A percentile compares a stretch with the other conserved stretches of the same genome.
phyloP scores from a whole-genome alignment of 2,888 invertebrate species.

The Mythimna loreyi region DNA sequence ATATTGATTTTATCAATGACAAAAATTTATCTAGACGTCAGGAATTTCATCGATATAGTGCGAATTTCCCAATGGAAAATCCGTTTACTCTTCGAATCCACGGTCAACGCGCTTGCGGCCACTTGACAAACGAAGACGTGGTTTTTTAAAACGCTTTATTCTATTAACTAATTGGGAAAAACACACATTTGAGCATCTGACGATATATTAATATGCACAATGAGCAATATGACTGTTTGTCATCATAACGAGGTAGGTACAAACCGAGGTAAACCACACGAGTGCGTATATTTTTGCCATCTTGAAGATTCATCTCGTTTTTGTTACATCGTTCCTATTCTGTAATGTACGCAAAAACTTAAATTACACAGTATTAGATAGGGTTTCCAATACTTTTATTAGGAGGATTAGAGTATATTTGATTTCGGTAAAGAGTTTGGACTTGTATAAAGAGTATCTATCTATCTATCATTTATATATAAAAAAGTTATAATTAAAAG shows the following conservation, averaged over 20 bases:
- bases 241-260: slow-evolving; percentile 1
- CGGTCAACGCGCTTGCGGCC: neutral
- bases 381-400: no score
- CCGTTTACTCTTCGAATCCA: neutral
- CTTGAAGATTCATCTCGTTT: slow-evolving; percentile 1
- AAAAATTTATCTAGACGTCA: neutral
- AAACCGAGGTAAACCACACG: slow-evolving; percentile 19
- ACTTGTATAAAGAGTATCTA: no score
- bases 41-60: neutral
- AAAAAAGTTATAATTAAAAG: no score
- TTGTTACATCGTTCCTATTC: neutral
- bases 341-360: neutral
- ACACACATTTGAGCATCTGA: slow-evolving; percentile 11
- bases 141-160: neutral
- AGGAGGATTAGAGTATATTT: no score
- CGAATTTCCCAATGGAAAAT: slow-evolving; percentile 9
- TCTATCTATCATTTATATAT: no score
- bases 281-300: slow-evolving; percentile 13
- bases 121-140: neutral
- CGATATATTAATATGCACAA: slow-evolving; percentile 1
- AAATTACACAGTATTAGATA: neutral
- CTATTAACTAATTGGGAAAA: slow-evolving; percentile 25
- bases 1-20: neutral
- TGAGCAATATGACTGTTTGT: slow-evolving; percentile 9
- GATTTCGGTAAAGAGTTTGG: no score